Percentiles rank a stretch among this genome's conserved stretches.
Conservation (phyloP, 92 coral and sea anemone genomes). For the Micromussa lordhowensis region DNA sequence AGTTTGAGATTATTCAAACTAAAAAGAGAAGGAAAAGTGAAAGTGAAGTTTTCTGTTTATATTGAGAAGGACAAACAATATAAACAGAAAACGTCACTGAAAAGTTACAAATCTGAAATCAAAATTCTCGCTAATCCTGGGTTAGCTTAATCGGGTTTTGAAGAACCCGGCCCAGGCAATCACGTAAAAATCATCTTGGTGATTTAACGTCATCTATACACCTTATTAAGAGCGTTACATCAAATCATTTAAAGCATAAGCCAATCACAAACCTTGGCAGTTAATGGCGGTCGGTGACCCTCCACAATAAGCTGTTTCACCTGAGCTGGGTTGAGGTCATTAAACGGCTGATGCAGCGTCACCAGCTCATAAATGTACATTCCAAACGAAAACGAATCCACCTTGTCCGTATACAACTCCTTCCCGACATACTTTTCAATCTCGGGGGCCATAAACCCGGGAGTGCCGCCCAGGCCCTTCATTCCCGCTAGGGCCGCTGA, state of each 20-base stretch:
- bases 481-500: slow-evolving; percentile 97
- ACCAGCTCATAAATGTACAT: slow-evolving; percentile 97
- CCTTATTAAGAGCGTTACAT: not conserved
- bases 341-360: slow-evolving; percentile 92
- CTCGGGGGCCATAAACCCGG: slow-evolving; percentile 99
- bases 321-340: slow-evolving; percentile 92
- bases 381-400: slow-evolving; percentile 98
- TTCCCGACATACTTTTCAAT: slow-evolving; percentile 98
- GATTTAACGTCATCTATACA: too few species aligned
- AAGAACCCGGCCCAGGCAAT: too few species aligned
- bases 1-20: too few species aligned
- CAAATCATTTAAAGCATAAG: not conserved
- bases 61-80: too few species aligned
- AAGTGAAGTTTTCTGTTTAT: too few species aligned
- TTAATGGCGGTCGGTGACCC: slow-evolving; percentile 86
- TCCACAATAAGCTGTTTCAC: slow-evolving; percentile 96
- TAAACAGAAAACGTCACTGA: too few species aligned
- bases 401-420: slow-evolving; percentile 96
- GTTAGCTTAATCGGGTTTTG: too few species aligned
- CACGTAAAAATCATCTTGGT: not conserved
- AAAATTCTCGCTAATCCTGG: too few species aligned
- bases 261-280: slow-evolving; percentile 78
- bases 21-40: too few species aligned
- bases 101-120: too few species aligned
- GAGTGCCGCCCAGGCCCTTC: slow-evolving; percentile 99